These are phyloP conservation scores for Menidia menidia DNA, from an alignment of 2,797 vertebrate species.

Conservation along the genomic window DNA sequence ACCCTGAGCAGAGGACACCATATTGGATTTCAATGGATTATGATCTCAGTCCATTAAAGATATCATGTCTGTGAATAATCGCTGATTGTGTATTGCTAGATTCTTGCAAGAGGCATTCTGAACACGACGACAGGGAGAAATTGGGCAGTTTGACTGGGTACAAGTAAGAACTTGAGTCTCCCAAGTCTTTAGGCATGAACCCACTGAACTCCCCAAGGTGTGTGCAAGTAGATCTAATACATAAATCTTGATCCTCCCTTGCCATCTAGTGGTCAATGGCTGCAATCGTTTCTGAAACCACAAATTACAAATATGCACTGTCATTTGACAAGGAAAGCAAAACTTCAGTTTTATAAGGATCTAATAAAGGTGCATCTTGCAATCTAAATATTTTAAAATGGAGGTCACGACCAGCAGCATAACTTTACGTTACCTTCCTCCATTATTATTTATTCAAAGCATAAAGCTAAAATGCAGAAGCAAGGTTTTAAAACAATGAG, in stretches of 20 bases:
- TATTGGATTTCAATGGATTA: slow-evolving; percentile 38
- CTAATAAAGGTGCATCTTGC: no score
- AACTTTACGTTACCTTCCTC: no score
- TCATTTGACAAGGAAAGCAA: no score
- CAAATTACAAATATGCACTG: no score
- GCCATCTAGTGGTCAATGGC: slow-evolving; percentile 70
- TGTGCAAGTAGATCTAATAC: slow-evolving; percentile 25
- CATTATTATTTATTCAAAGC: no score
- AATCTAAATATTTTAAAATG: no score
- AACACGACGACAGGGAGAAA: slow-evolving; percentile 46
- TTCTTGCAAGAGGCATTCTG: slow-evolving; percentile 32
- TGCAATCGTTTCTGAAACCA: slow-evolving; percentile 17
- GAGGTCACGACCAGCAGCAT: no score
- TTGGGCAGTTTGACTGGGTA: slow-evolving; percentile 25
- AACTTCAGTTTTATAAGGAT: no score
- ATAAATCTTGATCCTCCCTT: slow-evolving; percentile 26
- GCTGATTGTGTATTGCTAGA: slow-evolving; percentile 50
- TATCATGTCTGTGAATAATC: slow-evolving; percentile 27
- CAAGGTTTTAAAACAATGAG: no score
- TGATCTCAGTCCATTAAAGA: slow-evolving; percentile 49
- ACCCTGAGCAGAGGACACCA: not conserved
- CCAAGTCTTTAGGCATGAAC: slow-evolving; percentile 75
- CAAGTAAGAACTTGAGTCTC: slow-evolving; percentile 58
- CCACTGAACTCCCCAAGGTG: slow-evolving; percentile 72
- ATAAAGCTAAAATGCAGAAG: no score